A percentile compares a stretch with the other conserved stretches of the same genome.
phyloP scores from a whole-genome alignment of 2,888 invertebrate genomes.

The Drosophila paranaensis region DNA sequence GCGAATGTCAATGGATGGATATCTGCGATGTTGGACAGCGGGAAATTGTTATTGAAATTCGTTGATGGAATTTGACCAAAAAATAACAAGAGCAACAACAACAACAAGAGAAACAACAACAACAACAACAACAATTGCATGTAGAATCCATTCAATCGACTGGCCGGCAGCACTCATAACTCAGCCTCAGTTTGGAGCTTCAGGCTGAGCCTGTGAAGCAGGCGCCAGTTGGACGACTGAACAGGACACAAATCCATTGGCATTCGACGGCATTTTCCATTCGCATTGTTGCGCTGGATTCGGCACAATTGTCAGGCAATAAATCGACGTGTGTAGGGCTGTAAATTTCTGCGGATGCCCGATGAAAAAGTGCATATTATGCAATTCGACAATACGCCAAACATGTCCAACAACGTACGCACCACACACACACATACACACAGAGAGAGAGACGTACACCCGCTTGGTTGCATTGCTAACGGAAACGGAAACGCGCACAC shows the following conservation, averaged over 20 bases:
- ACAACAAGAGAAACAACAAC: conserved; percentile 9
- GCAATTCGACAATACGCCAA: conserved; percentile 82
- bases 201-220: conserved; percentile 14
- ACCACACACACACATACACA: conserved; percentile 36
- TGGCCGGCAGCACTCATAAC: conserved; percentile 70
- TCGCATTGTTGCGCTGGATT: conserved; percentile 66
- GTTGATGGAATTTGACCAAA: conserved; percentile 78
- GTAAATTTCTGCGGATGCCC: conserved; percentile 81
- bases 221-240: conserved; percentile 56
- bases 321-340: conserved; percentile 84
- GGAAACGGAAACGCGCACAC: conserved; percentile 69
- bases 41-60: conserved; percentile 73
- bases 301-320: conserved; percentile 83
- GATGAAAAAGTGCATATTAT: conserved; percentile 83
- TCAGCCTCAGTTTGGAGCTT: conserved; percentile 44
- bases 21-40: conserved; percentile 27
- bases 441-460: neutral
- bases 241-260: conserved; percentile 71
- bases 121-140: conserved; percentile 44
- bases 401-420: conserved; percentile 73
- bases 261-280: conserved; percentile 44
- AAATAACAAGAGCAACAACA: conserved; percentile 8
- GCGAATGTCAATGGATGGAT: conserved; percentile 61
- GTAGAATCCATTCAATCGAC: conserved; percentile 69
- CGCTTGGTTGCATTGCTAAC: conserved; percentile 47